A percentile compares a stretch with the other conserved stretches of the same genome.
Conservation (phyloP, 2,797 vertebrate genomes). For the Okamejei kenojei region DNA sequence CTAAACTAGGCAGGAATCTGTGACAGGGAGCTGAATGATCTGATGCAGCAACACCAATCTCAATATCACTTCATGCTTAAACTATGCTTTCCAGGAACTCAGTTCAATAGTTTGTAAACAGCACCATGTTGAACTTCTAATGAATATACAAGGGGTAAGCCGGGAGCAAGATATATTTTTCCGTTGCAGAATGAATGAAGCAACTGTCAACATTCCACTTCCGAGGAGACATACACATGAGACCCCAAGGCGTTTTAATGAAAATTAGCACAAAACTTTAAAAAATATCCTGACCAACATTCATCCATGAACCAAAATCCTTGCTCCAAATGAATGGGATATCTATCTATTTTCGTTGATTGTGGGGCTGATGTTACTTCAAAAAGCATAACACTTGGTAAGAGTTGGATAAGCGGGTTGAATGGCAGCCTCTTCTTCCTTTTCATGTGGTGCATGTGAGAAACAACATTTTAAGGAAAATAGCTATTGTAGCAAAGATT, state of each 20-base stretch:
- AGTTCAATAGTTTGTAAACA: not conserved
- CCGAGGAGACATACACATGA: not conserved
- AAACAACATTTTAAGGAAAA: not conserved
- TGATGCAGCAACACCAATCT: not conserved
- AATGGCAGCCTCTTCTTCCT: not conserved
- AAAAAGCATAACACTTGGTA: not conserved
- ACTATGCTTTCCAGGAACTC: not conserved
- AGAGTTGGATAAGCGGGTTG: not conserved
- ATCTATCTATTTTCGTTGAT: not conserved
- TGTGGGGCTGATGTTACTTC: not conserved
- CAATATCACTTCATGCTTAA: not conserved
- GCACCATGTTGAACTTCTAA: not conserved
- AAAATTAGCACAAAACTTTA: not conserved
- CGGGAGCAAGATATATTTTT: not conserved
- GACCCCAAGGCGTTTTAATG: not conserved
- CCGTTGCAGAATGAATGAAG: not conserved
- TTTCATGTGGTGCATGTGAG: not conserved
- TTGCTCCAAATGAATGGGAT: not conserved
- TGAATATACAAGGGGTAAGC: not conserved
- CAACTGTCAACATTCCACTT: not conserved
- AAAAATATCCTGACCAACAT: not conserved
- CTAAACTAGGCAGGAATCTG: not conserved
- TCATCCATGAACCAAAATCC: not conserved
- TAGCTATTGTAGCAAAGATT: not conserved
- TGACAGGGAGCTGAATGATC: not conserved